Base-by-base conservation (phyloP, 2,113 vertebrate genomes). In the Solenodon paradoxus region DNA sequence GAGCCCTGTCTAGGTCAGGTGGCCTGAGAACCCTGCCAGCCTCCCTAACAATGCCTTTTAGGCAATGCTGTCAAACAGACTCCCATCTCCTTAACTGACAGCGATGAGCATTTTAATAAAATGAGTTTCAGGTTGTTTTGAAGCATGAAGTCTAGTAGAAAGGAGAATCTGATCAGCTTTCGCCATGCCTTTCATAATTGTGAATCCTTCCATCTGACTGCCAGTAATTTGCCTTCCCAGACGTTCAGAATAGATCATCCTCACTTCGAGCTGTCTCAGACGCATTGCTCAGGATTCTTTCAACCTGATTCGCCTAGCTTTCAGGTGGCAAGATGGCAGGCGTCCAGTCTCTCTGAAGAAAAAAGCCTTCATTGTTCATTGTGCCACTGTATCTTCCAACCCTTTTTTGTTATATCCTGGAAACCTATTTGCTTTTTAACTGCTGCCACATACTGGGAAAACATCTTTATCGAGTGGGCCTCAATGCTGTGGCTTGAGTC, bases 381-480 rank as follows among this genome's bases (percentile, higher is more conserved):
- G 45, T 93, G 88, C 87, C 75, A 53, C 66, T 64, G 68, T 79
- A 93, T 80, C 94, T 96, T 89, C 88, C 84, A 94, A 28, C 45
- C 35, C 47, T 89, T 96, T n/a, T 96, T 83, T 95, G 90, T 88
- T 96, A 92, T 53, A 96, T 75, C 28, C 80, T 0, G 28, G 95
- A 95, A 97, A 91, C 16, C 87, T 95, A 83, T 95, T 97, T 95
- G 87, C 92, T 95, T 97, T 96, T 94, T 78, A 96, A 95, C 92
- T 92, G 88, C 95, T 97, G 88, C 77, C 81, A 51, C 88, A 94
- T 92, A 47, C 85, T 85, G 90, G 16, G 86, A 89, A 95, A 88
- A 97, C 90, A 97, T 97, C 94, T 97, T 96, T 94, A 85, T 95
- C 6, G 3, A 95, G 77, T 17, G 22, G 77, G 82, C 81, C 63